These are phyloP conservation scores for Phoenicopterus ruber DNA, from an alignment of 2,113 vertebrate species.

Conservation along the genomic window DNA sequence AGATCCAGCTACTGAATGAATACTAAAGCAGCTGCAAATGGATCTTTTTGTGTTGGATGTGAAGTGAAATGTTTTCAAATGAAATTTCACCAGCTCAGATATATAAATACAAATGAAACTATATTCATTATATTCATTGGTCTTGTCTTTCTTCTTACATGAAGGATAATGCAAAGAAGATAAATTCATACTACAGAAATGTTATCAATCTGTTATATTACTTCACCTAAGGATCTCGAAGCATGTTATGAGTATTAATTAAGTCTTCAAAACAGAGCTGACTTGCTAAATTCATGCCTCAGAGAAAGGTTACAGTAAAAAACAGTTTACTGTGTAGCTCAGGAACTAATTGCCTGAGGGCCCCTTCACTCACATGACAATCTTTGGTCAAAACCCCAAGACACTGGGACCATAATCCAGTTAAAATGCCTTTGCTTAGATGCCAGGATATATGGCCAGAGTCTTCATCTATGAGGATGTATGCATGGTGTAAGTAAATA, in stretches of 20 bases:
- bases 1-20: background rate
- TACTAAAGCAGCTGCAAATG: conserved; percentile 20
- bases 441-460: background rate
- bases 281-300: background rate
- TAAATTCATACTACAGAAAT: background rate
- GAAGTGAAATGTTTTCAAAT: conserved; percentile 5
- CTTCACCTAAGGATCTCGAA: background rate
- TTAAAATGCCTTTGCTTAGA: background rate
- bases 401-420: background rate
- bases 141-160: background rate
- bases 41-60: background rate
- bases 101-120: background rate
- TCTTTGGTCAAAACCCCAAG: background rate
- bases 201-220: background rate
- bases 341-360: background rate
- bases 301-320: background rate
- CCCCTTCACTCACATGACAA: background rate
- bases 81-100: background rate
- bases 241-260: background rate
- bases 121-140: background rate
- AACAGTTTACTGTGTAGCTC: background rate
- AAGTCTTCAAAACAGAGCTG: background rate
- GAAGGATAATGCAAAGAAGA: background rate
- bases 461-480: background rate
- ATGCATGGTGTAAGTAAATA: background rate